Evolutionary conservation across 1,140 invertebrate genomes (phyloP), one percentile per base, ranked within the genome.

Genomic region (Eciton burchellii): DNA sequence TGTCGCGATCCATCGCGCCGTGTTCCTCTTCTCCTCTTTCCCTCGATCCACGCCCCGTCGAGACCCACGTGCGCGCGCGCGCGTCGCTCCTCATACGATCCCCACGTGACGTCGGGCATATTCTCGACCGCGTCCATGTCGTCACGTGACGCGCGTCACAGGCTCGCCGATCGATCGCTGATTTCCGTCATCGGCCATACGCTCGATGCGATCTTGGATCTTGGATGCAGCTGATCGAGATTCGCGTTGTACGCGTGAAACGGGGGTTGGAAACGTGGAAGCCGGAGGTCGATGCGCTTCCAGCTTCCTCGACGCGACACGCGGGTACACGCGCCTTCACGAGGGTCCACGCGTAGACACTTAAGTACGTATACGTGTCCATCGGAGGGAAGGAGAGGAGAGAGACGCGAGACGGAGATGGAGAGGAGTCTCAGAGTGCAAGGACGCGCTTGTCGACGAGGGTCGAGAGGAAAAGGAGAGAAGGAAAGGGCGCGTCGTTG

Each of bases 361-460:
- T 77, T 79, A 79, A 79, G 63, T 79, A 79, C 74, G 74, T 54
- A 19, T 54, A 62, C 29, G 29, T 62, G 59, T n/a, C 9, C 16
- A 11, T 12, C 14, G 14, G 57, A 62, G 59, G 29, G 29, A 41
- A 19, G n/a, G 29, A 8, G 29, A 41, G 26, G 6, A n/a, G 26
- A n/a, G 59, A 16, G 16, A 41, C 5, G 12, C 4, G 19, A 21
- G n/a, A 54, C 16, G 49, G 19, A 54, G 52, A n/a, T 6, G 8
- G 8, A 54, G 19, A 54, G 52, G 52, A 35, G 26, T 6, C 26
- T 8, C 4, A 41, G 12, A 9, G 8, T 5, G 9, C 9, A 54
- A 21, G 9, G 21, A 56, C 19, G 21, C 52, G 54, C 0, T 9
- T 56, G 45, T 73, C 24, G 41, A 24, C 6, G n/a, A 21, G 54